Evolutionary conservation across 2,113 vertebrate genomes (phyloP).

Genomic region (Ophthalmotilapia sp.): DNA sequence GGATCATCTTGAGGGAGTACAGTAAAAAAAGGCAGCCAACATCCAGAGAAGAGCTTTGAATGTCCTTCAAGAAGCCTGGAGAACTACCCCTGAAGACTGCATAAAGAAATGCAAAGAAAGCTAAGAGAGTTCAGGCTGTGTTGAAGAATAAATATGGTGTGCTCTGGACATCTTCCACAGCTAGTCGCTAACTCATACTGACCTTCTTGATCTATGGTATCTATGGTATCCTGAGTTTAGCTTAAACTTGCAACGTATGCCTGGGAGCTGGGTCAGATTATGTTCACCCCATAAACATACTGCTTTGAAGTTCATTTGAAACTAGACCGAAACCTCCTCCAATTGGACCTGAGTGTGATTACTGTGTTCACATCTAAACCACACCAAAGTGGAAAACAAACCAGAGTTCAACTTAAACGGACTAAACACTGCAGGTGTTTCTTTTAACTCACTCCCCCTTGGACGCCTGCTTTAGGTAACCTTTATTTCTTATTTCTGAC

Average conservation of each 20-base stretch:
- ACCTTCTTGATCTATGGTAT: background rate
- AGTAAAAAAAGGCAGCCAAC: background rate
- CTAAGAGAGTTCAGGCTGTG: background rate
- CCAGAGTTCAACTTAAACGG: background rate
- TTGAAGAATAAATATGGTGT: background rate
- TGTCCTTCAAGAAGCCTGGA: background rate
- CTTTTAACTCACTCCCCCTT: background rate
- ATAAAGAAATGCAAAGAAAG: background rate
- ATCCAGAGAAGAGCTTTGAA: background rate
- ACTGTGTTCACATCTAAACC: background rate
- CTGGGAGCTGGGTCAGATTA: background rate
- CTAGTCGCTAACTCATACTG: background rate
- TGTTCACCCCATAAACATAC: rapidly evolving
- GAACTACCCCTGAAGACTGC: background rate
- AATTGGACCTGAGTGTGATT: background rate
- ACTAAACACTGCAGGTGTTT: background rate
- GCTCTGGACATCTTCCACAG: background rate
- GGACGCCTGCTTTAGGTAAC: background rate
- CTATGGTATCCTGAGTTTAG: background rate
- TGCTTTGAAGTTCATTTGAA: background rate
- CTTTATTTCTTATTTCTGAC: background rate
- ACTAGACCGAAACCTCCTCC: background rate
- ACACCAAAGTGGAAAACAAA: background rate
- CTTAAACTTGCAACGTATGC: background rate
- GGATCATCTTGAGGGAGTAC: background rate